Base-by-base conservation (phyloP, 2,888 invertebrate species). In the Cerastis rubricosa region DNA sequence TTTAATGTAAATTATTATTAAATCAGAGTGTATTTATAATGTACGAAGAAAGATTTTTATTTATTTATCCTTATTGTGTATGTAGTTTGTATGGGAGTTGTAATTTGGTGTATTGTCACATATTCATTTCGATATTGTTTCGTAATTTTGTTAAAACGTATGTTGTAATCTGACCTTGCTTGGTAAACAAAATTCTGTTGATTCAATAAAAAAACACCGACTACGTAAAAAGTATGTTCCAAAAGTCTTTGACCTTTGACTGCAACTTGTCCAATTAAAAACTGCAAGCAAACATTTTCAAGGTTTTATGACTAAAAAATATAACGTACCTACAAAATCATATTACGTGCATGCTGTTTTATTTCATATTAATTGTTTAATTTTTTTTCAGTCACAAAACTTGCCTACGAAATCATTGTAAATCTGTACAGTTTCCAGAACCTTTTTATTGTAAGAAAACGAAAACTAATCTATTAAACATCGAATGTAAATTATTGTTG, bases 21-120 rank as follows among this genome's bases (percentile, higher is more conserved):
- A 91, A 89, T 89, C 91, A 94, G 91, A 94, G 91, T 92, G 93
- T 95, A 95, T 95, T 95, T 95, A 94, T 94, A 92, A 88, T 71
- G 84, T 91, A 89, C 81, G 85, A 90, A 91, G 86, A 90, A 89
- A 92, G 87, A 92, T 90, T 89, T 90, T 92, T 90, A 94, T 94
- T 95, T 88, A 88, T 94, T 94, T 94, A 93, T 93, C 85, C 84
- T 85, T 83, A 86, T 85, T 86, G 80, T 88, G 86, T 89, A 90
- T 85, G 82, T 87, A 82, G 87, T 87, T 89, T 87, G 86, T 81
- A 76, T 74, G 73, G 47, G 63, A 71, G 76, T 69, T 25, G 75
- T 80, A 70, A 83, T 82, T 85, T 83, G 64, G 81, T 77, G 72
- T 78, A 40, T 78, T 71, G 65, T 78, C 75, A 45, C 64, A 70